Conservation (phyloP, 2,113 vertebrate species). For the Otocyon megalotis region DNA sequence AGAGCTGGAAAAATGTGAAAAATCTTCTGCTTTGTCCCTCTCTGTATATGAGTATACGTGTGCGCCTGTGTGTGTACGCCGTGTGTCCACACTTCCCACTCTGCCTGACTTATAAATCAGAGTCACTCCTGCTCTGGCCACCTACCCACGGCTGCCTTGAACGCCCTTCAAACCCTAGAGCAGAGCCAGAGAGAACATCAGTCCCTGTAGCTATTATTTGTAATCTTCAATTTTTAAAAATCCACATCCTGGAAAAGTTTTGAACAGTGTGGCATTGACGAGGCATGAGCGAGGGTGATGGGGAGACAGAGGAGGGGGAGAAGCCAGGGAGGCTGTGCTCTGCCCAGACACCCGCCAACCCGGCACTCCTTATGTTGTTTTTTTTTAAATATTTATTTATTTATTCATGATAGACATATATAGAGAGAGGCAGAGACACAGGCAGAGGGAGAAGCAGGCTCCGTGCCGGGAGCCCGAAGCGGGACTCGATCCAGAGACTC, state of each 20-base stretch:
- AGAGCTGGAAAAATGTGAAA: conserved; percentile 8
- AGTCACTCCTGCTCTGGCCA: not conserved
- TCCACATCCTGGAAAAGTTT: not conserved
- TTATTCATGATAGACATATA: no score
- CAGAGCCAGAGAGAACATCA: not conserved
- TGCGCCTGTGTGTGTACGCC: not conserved
- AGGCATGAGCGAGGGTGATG: not conserved
- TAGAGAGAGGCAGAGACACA: no score
- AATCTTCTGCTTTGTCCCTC: conserved; percentile 18
- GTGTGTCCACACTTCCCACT: not conserved
- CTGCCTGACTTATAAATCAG: not conserved
- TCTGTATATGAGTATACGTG: not conserved
- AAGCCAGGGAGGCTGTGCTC: not conserved
- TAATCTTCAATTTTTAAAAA: conserved; percentile 36
- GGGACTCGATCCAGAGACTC: no score
- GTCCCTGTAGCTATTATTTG: not conserved
- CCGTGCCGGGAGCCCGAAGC: no score
- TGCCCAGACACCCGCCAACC: not conserved
- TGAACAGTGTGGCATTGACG: not conserved
- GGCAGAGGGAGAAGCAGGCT: no score
- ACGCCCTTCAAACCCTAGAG: not conserved
- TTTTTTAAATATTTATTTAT: no score
- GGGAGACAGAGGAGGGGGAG: not conserved
- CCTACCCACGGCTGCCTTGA: not conserved
- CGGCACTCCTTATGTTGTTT: no score